Percentiles rank a stretch among this genome's conserved stretches.
These are phyloP conservation scores for Amblyraja radiata DNA, from an alignment of 2,797 vertebrate species.

Conservation along the genomic window DNA sequence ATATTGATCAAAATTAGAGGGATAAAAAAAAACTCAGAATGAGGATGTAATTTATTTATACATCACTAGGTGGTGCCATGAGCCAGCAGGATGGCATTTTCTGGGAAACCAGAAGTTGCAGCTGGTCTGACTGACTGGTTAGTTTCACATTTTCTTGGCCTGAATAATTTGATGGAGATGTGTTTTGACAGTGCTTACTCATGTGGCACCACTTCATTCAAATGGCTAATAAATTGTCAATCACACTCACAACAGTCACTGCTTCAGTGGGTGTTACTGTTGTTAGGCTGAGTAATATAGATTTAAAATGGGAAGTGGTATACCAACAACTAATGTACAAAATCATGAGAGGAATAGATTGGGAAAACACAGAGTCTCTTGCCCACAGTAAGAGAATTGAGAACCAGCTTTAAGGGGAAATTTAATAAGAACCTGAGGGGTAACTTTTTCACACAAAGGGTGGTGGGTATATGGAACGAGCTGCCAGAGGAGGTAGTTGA, in stretches of 20 bases:
- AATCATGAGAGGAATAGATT: no score
- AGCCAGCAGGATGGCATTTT: not conserved
- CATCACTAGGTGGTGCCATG: constrained; percentile 18
- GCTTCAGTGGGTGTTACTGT: not conserved
- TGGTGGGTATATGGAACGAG: no score
- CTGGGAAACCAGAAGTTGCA: not conserved
- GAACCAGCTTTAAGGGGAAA: no score
- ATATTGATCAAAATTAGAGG: not conserved
- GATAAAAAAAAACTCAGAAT: not conserved
- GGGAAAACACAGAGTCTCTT: no score
- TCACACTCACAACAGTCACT: not conserved
- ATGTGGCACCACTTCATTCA: not conserved
- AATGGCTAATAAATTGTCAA: not conserved
- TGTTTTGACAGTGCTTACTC: not conserved
- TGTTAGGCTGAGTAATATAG: not conserved
- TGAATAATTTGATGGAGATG: not conserved
- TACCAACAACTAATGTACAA: not conserved
- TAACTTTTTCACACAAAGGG: no score
- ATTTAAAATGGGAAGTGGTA: not conserved
- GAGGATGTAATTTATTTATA: not conserved
- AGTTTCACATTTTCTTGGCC: not conserved
- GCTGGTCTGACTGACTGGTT: not conserved
- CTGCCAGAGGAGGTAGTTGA: no score
- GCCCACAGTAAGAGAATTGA: no score
- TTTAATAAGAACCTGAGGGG: no score